Conservation (phyloP, 2,113 vertebrate species). For the Seriola quinqueradiata region DNA sequence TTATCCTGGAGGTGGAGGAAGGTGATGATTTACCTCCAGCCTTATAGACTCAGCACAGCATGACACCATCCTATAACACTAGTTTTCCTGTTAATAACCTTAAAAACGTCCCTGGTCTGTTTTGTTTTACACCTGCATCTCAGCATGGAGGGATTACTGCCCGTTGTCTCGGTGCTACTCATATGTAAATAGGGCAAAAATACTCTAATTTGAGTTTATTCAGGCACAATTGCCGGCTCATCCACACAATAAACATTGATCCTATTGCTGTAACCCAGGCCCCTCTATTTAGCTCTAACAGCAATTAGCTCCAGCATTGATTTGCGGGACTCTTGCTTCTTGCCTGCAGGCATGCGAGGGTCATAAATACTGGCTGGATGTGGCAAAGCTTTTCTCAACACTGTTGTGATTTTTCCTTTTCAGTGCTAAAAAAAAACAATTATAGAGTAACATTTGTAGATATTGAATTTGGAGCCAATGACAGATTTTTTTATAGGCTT, state of each 20-base stretch:
- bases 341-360: slow-evolving; percentile 59
- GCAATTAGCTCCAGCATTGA: slow-evolving; percentile 88
- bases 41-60: slow-evolving; percentile 52
- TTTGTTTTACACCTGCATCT: slow-evolving; percentile 83
- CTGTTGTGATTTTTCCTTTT: not conserved
- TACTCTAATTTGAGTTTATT: slow-evolving; percentile 94
- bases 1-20: slow-evolving; percentile 30
- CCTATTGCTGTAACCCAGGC: slow-evolving; percentile 87
- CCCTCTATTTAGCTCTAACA: slow-evolving; percentile 87
- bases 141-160: slow-evolving; percentile 87
- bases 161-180: slow-evolving; percentile 89
- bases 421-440: too few species aligned
- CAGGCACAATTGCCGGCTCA: slow-evolving; percentile 90
- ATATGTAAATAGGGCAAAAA: slow-evolving; percentile 90
- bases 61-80: slow-evolving; percentile 40
- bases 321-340: slow-evolving; percentile 57
- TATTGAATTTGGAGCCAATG: not conserved
- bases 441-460: not conserved
- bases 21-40: slow-evolving; percentile 29
- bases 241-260: slow-evolving; percentile 95
- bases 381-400: slow-evolving; percentile 10
- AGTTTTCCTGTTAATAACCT: slow-evolving; percentile 63
- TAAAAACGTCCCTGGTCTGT: slow-evolving; percentile 55
- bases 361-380: slow-evolving; percentile 30
- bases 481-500: not conserved